Conservation (phyloP, 1,140 invertebrate species). For the Riptortus pedestris region DNA sequence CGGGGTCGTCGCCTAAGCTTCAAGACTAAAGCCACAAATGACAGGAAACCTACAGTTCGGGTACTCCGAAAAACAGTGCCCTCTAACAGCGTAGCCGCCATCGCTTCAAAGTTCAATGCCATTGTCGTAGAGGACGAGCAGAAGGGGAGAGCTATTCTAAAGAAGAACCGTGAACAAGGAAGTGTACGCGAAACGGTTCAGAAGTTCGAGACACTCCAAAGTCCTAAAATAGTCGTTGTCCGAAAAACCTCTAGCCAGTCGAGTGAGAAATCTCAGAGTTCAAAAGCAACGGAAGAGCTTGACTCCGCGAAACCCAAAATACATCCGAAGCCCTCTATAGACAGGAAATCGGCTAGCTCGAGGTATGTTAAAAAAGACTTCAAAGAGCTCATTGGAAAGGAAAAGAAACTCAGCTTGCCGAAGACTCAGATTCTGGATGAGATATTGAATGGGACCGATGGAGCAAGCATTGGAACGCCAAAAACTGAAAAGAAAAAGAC, state of each 20-base stretch:
- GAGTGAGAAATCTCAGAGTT: not conserved
- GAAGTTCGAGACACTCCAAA: constrained; percentile 17
- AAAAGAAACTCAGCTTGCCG: constrained; percentile 8
- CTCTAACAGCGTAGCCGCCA: not conserved
- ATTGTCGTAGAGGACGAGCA: constrained; percentile 21
- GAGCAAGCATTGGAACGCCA: not conserved
- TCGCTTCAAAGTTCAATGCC: constrained; percentile 24
- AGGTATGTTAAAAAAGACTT: constrained; percentile 1
- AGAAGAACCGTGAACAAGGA: not conserved
- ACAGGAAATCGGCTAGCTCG: not conserved
- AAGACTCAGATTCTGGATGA: not conserved
- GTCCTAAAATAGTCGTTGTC: constrained; percentile 14
- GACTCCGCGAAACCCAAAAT: not conserved
- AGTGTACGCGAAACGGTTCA: constrained; percentile 7
- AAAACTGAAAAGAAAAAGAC: not conserved
- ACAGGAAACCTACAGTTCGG: not conserved
- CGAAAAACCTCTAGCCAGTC: constrained; percentile 16
- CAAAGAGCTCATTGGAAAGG: not conserved
- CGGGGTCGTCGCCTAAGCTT: not conserved
- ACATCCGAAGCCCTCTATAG: constrained; percentile 9
- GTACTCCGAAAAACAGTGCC: not conserved
- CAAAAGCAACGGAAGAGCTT: not conserved
- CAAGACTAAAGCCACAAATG: not conserved
- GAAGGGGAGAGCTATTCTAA: not conserved
- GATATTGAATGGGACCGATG: not conserved